Base-by-base conservation (phyloP, 2,888 invertebrate species). In the Aspidiotus rigidus region DNA sequence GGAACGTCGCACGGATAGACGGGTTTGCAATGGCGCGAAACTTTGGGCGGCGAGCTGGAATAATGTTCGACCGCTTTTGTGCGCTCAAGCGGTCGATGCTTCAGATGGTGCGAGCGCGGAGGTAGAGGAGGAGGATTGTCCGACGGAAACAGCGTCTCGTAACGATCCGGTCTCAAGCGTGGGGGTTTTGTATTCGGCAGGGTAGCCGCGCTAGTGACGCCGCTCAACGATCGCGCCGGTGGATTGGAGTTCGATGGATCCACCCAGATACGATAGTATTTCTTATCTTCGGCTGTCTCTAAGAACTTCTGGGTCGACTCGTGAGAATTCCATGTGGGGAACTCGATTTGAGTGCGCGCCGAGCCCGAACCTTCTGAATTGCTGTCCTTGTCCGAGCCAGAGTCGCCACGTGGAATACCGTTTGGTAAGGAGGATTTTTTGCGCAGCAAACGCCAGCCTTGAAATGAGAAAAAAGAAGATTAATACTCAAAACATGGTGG, bases 241-340 rank as follows among this genome's bases (percentile, higher is more conserved):
- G 42, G 28, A 60, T 17, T 17, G 6, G 10, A 11, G 39, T 69
- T 62, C 53, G 69, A 64, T 44, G 71, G 15, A 76, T 83, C 83
- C 75, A 84, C 84, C 86, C 86, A 86, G 76, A 86, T 84, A 76
- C 85, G 85, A 77, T 84, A 85, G 77, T 86, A 86, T 74, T 85
- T 85, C 60, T 83, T 83, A 73, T 72, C 71, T 61, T 74, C 81
- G 82, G 71, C 82, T 84, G 80, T 93, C 39, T 75, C 75, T n/a
- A 74, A 53, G 13, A 74, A 73, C 55, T 71, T 72, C 63, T 74
- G 74, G 8, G 74, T 74, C 70, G 80, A 79, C 3, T 81, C 81
- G 44, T 82, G 81, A 1, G 82, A 82, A 73, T 83, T 82, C 62
- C 83, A 82, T 0, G 83, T 82, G 9, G 82, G 81, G 1, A 82